Percentiles rank a stretch among this genome's conserved stretches.
These are phyloP conservation scores for Chionomys nivalis DNA, from an alignment of 2,113 vertebrate species.

Conservation along the genomic window DNA sequence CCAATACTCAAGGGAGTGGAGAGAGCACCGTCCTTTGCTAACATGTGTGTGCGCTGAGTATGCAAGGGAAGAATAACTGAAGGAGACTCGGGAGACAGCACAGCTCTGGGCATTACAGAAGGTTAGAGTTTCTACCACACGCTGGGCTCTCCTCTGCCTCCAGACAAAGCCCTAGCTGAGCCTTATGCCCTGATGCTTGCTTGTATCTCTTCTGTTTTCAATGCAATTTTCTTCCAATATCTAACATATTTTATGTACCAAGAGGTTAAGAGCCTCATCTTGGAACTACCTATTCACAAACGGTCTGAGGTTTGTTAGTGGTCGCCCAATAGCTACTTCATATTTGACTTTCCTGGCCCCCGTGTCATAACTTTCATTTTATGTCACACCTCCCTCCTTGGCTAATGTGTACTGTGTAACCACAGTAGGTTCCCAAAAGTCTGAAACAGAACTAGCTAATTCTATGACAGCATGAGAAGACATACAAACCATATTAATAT, in stretches of 20 bases:
- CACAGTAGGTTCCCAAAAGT: background rate
- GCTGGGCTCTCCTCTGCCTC: background rate
- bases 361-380: constrained; percentile 12
- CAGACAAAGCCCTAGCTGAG: background rate
- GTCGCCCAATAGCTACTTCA: background rate
- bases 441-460: background rate
- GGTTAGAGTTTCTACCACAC: constrained; percentile 2
- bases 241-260: background rate
- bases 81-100: background rate
- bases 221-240: constrained; percentile 18
- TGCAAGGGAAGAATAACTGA: background rate
- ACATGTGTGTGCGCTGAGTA: background rate
- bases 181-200: background rate
- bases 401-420: background rate
- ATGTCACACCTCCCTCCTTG: background rate
- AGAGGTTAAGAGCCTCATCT: background rate
- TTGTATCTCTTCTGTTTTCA: background rate
- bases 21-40: background rate
- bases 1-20: background rate
- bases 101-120: background rate
- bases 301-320: background rate
- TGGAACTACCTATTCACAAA: background rate
- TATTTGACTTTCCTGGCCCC: background rate
- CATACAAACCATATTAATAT: background rate
- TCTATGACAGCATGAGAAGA: background rate